Base-by-base conservation (phyloP, 2,113 vertebrate genomes). In the Pygoscelis antarcticus region DNA sequence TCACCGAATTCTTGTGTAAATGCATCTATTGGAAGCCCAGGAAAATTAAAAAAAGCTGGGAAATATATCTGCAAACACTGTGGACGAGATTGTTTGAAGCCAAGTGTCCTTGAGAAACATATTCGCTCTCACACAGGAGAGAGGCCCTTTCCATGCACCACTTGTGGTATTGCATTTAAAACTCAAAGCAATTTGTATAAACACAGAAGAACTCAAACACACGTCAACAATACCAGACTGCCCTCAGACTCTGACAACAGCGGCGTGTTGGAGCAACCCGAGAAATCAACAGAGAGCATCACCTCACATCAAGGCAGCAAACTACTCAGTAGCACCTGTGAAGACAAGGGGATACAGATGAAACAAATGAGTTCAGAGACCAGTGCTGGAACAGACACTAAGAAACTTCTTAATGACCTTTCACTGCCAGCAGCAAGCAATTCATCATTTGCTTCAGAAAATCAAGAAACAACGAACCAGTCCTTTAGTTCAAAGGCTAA, bases 101-200 rank as follows among this genome's bases (percentile, higher is more conserved):
- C 99, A 96, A 99, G 99, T 36, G 99, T 99, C 22, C 95, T 99
- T 87, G 99, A 99, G 98, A 99, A 99, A 91, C 99, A 99, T 55
- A 98, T 99, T 40, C 99, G 99, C 49, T 99, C 99, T 36, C 99
- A 99, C 98, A 99, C 99, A 0, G 99, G 99, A 1, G 99, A 99
- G 96, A 98, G 99, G 87, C 99, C 99, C 18, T 99, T 99, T 68
- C 99, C 99, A 0, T 99, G 99, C 62, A 96, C 97, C 83, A 99
- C 98, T 6, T 99, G 99, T 27, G 98, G 99, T 55, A 98, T 99
- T 32, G 99, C 99, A 19, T 99, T 99, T 75, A 99, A 99, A 98
- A 99, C 99, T 42, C 99, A 99, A 98, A 99, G 99, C 97, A 99
- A 99, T 97, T 95, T 99, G 70, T 99, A 99, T 65, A 99, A 99